These are phyloP conservation scores for Catocala sponsa DNA, from an alignment of 2,888 invertebrate species.

Conservation along the genomic window DNA sequence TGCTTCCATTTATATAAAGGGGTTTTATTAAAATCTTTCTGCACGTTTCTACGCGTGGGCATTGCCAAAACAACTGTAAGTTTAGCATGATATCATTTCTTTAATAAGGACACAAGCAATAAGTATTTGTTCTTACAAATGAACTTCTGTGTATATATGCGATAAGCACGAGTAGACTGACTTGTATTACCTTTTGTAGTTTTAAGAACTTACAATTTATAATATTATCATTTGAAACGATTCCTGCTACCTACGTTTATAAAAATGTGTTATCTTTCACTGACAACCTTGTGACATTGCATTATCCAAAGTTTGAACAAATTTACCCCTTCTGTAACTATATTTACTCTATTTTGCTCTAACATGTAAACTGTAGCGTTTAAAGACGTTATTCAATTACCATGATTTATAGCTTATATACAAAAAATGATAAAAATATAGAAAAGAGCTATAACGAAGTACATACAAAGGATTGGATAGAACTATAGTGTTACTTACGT, in stretches of 20 bases:
- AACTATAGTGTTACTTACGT: no score
- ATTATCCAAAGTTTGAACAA: neutral
- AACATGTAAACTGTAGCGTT: constrained; percentile 2
- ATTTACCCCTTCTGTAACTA: constrained; percentile 4
- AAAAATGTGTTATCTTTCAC: neutral
- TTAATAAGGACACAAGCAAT: no score
- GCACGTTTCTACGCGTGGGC: constrained; percentile 24
- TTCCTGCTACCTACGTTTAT: neutral
- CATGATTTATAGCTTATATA: no score
- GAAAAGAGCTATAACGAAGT: no score
- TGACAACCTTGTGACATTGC: neutral
- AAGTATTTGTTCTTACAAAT: neutral
- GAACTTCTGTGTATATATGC: constrained; percentile 1
- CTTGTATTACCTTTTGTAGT: no score
- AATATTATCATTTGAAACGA: no score
- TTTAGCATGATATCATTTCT: no score
- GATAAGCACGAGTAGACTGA: no score
- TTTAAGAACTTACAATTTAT: no score
- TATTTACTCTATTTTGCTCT: neutral
- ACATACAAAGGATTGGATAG: no score
- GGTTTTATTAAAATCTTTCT: constrained; percentile 35
- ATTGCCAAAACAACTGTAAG: constrained; percentile 3
- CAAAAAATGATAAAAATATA: no score
- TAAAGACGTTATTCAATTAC: neutral
- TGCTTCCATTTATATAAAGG: constrained; percentile 47